Evolutionary conservation across 2,113 vertebrate genomes (phyloP), one percentile per base, ranked within the genome.

Genomic region (Cyanistes caeruleus): DNA sequence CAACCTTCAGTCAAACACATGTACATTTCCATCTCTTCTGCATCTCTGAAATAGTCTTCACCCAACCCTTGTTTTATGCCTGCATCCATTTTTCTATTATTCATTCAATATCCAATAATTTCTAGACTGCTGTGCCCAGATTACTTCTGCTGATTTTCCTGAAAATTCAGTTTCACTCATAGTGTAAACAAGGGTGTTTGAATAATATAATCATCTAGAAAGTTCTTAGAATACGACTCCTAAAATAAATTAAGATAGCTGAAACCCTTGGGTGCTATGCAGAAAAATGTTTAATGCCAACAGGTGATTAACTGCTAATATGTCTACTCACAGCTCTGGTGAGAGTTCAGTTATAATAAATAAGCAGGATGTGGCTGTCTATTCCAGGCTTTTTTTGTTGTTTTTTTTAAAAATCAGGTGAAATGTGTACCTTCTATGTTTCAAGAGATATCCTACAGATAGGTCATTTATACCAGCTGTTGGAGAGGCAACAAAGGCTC

Each of bases 171-270:
- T 76, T 94, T 65, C 53, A 73, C 6, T 86, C 8, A 28, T 43
- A 59, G 43, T 59, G 52, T 92, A 86, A 89, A 91, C 31, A 56
- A 13, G 8, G 12, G 22, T 2, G 35, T 63, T 89, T 91, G 49
- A 72, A 44, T 89, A 93, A 83, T 73, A 43, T 23, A 89, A 52
- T 84, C 27, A 68, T 91, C 44, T 43, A 73, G 41, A 35, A 89
- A 73, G 3, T 76, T 89, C 79, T 77, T 27, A 69, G 76, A 79
- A 43, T 80, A 56, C 65, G 44, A 35, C 28, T 83, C 15, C 46
- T 46, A n/a, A 59, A 93, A 92, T 80, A 86, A 85, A 82, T 83
- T 79, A 78, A 28, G 41, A 18, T 48, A 74, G 72, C 48, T 62
- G 41, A 85, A 92, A 43, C 63, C n/a, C 46, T 80, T 69, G 37